These are phyloP conservation scores for Andrena bicolor DNA, from an alignment of 2,888 invertebrate genomes.

Conservation along the genomic window DNA sequence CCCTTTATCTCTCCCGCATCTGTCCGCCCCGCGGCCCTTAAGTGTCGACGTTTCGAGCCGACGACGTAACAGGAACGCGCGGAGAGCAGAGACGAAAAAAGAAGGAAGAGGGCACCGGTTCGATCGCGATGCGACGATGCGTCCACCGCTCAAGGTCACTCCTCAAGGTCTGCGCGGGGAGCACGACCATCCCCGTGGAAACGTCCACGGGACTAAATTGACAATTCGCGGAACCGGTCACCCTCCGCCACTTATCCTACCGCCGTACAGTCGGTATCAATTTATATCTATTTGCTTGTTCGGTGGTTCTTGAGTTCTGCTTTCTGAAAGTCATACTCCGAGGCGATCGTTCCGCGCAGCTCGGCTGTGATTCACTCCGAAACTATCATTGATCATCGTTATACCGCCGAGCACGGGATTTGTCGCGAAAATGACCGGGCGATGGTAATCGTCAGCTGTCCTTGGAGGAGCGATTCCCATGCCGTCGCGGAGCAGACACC, in stretches of 20 bases:
- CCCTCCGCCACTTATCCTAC: slow-evolving; percentile 21
- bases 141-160: slow-evolving; percentile 58
- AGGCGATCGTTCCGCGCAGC: no score
- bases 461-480: slow-evolving; percentile 57
- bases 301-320: neutral
- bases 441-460: slow-evolving; percentile 12
- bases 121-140: slow-evolving; percentile 57
- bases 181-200: neutral
- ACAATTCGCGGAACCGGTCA: slow-evolving; percentile 36
- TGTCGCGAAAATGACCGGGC: neutral
- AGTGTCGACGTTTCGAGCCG: slow-evolving; percentile 70
- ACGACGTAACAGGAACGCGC: slow-evolving; percentile 68
- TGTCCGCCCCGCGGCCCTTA: slow-evolving; percentile 58
- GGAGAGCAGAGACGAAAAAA: slow-evolving; percentile 55
- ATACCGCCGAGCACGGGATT: neutral
- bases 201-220: slow-evolving; percentile 40
- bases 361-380: no score
- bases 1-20: slow-evolving; percentile 56
- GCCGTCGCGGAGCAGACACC: slow-evolving; percentile 41
- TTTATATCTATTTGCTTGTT: slow-evolving; percentile 25
- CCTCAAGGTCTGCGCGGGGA: slow-evolving; percentile 61
- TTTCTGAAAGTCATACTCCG: neutral
- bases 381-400: no score
- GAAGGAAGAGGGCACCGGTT: slow-evolving; percentile 48
- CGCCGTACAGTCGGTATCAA: slow-evolving; percentile 41